Evolutionary conservation across 2,888 invertebrate species (phyloP).

Genomic region (Phalera bucephala): DNA sequence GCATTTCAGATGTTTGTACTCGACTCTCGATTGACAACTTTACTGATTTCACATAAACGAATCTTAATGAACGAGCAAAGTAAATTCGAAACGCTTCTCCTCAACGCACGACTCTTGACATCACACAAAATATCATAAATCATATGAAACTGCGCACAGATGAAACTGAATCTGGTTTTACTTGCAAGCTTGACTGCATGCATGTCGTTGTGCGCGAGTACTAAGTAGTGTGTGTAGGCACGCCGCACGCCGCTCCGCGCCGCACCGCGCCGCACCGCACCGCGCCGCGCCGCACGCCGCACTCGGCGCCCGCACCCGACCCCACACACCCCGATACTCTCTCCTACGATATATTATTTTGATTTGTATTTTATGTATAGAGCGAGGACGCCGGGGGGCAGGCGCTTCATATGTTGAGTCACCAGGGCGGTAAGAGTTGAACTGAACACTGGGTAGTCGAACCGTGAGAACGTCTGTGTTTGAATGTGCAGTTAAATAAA

Average conservation of each 20-base stretch:
- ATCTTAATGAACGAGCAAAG: slow-evolving; percentile 69
- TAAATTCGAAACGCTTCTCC: slow-evolving; percentile 84
- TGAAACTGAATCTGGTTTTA: slow-evolving; percentile 81
- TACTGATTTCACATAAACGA: slow-evolving; percentile 75
- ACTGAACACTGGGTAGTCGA: slow-evolving; percentile 80
- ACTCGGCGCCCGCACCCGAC: slow-evolving; percentile 61
- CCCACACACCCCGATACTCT: slow-evolving; percentile 78
- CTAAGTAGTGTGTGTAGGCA: slow-evolving; percentile 71
- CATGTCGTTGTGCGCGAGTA: slow-evolving; percentile 79
- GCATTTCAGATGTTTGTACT: slow-evolving; percentile 78
- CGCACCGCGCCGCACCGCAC: slow-evolving; percentile 39
- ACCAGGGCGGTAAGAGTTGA: slow-evolving; percentile 96
- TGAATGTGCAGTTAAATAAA: slow-evolving; percentile 79
- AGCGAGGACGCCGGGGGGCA: slow-evolving; percentile 96
- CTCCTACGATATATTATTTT: slow-evolving; percentile 82
- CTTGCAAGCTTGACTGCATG: slow-evolving; percentile 83
- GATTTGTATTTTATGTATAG: slow-evolving; percentile 87
- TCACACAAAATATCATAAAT: slow-evolving; percentile 80
- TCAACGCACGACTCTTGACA: slow-evolving; percentile 83
- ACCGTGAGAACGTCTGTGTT: slow-evolving; percentile 82
- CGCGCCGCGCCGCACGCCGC: slow-evolving; percentile 43
- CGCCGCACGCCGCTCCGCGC: slow-evolving; percentile 34
- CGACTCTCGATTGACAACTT: slow-evolving; percentile 72
- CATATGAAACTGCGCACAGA: slow-evolving; percentile 82
- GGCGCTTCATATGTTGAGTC: slow-evolving; percentile 94